phyloP scores from a whole-genome alignment of 2,797 vertebrate genomes.

The Danio albolineatus region DNA sequence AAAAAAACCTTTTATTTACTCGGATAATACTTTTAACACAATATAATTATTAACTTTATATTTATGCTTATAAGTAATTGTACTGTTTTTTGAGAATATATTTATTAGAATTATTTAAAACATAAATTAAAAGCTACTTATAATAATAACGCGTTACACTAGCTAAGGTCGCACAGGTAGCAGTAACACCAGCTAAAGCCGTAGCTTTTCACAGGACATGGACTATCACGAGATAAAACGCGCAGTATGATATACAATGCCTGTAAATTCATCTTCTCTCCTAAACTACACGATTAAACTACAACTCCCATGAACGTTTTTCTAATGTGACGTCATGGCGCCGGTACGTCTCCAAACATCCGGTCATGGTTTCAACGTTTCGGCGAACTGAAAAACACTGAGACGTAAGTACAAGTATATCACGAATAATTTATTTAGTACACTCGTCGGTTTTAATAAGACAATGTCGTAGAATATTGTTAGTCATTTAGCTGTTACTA shows the following conservation, averaged over 20 bases:
- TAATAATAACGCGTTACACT: not conserved
- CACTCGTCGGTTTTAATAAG: not conserved
- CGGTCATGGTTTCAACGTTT: conserved; percentile 46
- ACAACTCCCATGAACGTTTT: conserved; percentile 42
- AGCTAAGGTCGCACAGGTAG: no score
- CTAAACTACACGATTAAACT: conserved; percentile 40
- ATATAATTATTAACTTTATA: no score
- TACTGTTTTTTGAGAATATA: not conserved
- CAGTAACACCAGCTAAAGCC: no score
- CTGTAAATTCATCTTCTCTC: no score
- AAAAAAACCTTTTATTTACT: no score
- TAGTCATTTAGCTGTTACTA: not conserved
- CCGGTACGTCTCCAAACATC: conserved; percentile 48
- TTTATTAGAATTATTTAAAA: not conserved
- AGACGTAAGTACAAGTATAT: conserved; percentile 19
- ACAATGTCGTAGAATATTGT: not conserved
- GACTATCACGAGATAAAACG: not conserved
- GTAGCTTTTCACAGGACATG: no score
- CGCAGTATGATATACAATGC: not conserved
- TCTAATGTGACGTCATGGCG: conserved; percentile 27
- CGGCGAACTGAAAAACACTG: not conserved
- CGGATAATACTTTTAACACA: no score
- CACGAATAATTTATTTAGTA: not conserved
- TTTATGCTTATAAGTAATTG: no score
- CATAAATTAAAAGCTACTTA: not conserved